Evolutionary conservation across 92 coral and sea anemone genomes (phyloP), one percentile per base, ranked within the genome.

Genomic region (Muricea muricata): DNA sequence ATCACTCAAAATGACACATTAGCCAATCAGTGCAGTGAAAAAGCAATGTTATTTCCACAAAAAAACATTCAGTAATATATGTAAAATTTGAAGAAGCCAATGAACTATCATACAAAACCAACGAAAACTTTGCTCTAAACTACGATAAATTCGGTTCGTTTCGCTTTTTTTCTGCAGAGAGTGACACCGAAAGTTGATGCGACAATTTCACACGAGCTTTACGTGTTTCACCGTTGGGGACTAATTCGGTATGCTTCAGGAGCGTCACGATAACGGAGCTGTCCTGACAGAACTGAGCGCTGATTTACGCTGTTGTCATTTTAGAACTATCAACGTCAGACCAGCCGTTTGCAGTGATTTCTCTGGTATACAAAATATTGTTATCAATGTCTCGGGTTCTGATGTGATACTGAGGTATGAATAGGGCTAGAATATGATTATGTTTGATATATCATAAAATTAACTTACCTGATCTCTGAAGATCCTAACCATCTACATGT

Each of bases 191-290:
- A 93, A 63, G 92, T 86, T 21, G 83, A 91, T 66, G 94, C 98
- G 14, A 96, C 98, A 35, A 68, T 94, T 61, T 92, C 99, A 31
- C 99, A 96, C 28, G 99, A 96, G 50, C 89, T 96, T 83, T 96
- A 96, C 30, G 92, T 93, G 72, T 96, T 88, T 79, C 99, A 96
- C 60, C 85, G 97, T 63, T 96, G 98, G 98, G 99, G 99, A 10
- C 93, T 96, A 11, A 85, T 93, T 70, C 93, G 93, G 99, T 96
- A 88, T 90, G 98, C 79, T 37, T 26, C 37, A 5, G n/a, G n/a
- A n/a, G n/a, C n/a, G n/a, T n/a, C n/a, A n/a, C n/a, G n/a, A n/a
- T n/a, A n/a, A n/a, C n/a, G n/a, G n/a, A n/a, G n/a, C n/a, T n/a
- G n/a, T n/a, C n/a, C n/a, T n/a, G n/a, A n/a, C n/a, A n/a, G n/a